These are phyloP conservation scores for Hoplodrina ambigua DNA, from an alignment of 2,888 invertebrate species.

Conservation along the genomic window DNA sequence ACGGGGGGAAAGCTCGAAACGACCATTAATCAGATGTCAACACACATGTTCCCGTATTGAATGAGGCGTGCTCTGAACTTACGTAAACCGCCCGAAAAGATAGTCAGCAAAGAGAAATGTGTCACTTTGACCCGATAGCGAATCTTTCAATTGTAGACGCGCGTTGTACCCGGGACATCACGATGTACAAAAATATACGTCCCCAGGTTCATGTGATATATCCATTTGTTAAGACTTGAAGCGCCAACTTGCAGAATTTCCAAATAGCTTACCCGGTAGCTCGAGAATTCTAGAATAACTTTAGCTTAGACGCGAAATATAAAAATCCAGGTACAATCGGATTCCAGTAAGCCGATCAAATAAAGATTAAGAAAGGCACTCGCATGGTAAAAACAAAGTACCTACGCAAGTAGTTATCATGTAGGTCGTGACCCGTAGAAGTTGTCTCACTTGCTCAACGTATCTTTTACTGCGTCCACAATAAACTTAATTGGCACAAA, in stretches of 20 bases:
- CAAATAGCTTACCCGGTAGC: constrained; percentile 20
- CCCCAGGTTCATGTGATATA: constrained; percentile 7
- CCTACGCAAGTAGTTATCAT: constrained; percentile 55
- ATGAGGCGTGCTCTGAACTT: constrained; percentile 70
- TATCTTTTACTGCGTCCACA: constrained; percentile 59
- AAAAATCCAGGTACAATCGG: constrained; percentile 14
- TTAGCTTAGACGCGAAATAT: constrained; percentile 17
- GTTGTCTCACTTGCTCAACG: constrained; percentile 53
- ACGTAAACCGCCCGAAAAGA: constrained; percentile 70
- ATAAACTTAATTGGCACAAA: constrained; percentile 67
- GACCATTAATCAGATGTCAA: constrained; percentile 81
- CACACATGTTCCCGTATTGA: constrained; percentile 74
- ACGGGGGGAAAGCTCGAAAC: constrained; percentile 64
- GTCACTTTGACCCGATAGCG: constrained; percentile 70
- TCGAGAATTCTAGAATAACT: constrained; percentile 30
- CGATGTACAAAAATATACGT: constrained; percentile 34
- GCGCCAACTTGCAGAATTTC: constrained; percentile 6
- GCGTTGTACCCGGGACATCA: constrained; percentile 31
- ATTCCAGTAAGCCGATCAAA: constrained; percentile 34
- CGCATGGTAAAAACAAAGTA: constrained; percentile 40
- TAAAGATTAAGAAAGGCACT: constrained; percentile 40
- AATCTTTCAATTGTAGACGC: constrained; percentile 64
- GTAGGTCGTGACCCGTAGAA: constrained; percentile 54
- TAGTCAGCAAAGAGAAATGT: constrained; percentile 69
- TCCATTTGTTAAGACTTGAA: constrained; percentile 26